A percentile compares a stretch with the other conserved stretches of the same genome.
These are phyloP conservation scores for Mastigias papua DNA, from an alignment of 30 jellyfish, hydroid and myxozoan species.

Conservation along the genomic window DNA sequence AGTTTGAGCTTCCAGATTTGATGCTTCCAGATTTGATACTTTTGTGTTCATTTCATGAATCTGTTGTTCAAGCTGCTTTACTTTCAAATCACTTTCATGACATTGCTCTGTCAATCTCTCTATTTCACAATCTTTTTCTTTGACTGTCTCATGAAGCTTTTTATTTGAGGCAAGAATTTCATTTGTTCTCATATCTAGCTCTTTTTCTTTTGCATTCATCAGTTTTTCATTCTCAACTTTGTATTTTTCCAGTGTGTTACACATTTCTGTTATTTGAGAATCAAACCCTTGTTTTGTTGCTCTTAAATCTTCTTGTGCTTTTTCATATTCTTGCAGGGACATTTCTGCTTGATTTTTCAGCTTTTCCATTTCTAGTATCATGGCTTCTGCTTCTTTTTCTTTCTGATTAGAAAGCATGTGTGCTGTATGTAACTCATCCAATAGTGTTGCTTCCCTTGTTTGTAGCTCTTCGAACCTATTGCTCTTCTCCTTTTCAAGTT, in stretches of 20 bases:
- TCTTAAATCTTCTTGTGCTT: conserved; percentile 49
- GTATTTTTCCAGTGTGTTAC: conserved; percentile 88
- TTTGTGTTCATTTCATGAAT: conserved; percentile 10
- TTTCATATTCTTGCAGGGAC: conserved; percentile 22
- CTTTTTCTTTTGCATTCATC: conserved; percentile 83
- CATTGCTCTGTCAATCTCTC: background rate
- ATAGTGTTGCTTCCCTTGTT: background rate
- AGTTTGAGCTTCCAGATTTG: conserved; percentile 3
- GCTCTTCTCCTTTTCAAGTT: background rate
- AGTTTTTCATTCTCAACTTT: conserved; percentile 90
- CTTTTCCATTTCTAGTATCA: conserved; percentile 24
- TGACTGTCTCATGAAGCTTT: conserved; percentile 10
- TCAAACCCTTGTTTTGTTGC: conserved; percentile 59
- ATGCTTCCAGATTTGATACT: conserved; percentile 1
- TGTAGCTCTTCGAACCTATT: conserved; percentile 14
- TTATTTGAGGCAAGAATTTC: conserved; percentile 40
- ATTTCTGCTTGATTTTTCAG: conserved; percentile 47
- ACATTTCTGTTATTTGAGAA: conserved; percentile 79
- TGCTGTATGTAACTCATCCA: conserved; percentile 2
- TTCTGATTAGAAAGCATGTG: conserved; percentile 11
- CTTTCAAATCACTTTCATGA: conserved; percentile 2
- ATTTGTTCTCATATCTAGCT: conserved; percentile 59
- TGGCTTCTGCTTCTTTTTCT: conserved; percentile 25
- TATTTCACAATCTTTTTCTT: conserved; percentile 30
- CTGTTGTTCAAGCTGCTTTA: conserved; percentile 11